Conservation (phyloP, 2,888 invertebrate species). For the Oxyteleia sp. region DNA sequence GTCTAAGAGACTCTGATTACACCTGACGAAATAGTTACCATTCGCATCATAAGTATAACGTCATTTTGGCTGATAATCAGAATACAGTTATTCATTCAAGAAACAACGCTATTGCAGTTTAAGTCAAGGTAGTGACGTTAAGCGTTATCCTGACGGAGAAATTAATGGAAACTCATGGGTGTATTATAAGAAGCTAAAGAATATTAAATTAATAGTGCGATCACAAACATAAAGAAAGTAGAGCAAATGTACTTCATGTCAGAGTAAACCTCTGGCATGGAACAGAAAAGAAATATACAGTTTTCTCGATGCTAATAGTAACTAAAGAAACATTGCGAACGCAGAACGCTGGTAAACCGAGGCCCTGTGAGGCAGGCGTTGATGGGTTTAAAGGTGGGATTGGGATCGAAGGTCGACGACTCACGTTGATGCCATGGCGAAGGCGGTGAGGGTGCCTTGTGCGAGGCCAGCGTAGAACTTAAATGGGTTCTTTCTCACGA, state of each 20-base stretch:
- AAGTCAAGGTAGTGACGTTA: slow-evolving; percentile 46
- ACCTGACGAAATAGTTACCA: slow-evolving; percentile 37
- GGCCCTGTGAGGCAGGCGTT: slow-evolving; percentile 85
- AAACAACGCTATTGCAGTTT: slow-evolving; percentile 41
- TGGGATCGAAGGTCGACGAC: slow-evolving; percentile 87
- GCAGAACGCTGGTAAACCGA: slow-evolving; percentile 77
- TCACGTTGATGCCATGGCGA: slow-evolving; percentile 97
- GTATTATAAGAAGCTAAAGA: slow-evolving; percentile 7
- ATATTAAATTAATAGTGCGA: slow-evolving; percentile 8
- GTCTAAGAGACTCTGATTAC: slow-evolving; percentile 45
- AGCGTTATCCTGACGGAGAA: slow-evolving; percentile 33
- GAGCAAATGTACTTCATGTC: neutral
- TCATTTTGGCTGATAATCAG: slow-evolving; percentile 39
- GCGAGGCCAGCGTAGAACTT: slow-evolving; percentile 94
- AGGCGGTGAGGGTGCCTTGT: slow-evolving; percentile 95
- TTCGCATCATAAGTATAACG: slow-evolving; percentile 13
- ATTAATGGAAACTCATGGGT: slow-evolving; percentile 24
- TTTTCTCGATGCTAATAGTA: neutral
- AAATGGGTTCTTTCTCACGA: slow-evolving; percentile 94
- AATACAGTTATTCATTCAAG: slow-evolving; percentile 55
- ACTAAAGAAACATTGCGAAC: slow-evolving; percentile 7
- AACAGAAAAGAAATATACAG: slow-evolving; percentile 14
- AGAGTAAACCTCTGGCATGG: too few relatives aligned
- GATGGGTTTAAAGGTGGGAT: slow-evolving; percentile 82
- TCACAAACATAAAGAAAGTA: slow-evolving; percentile 1